phyloP scores from a whole-genome alignment of 2,888 invertebrate genomes.

The Limnephilus auricula region DNA sequence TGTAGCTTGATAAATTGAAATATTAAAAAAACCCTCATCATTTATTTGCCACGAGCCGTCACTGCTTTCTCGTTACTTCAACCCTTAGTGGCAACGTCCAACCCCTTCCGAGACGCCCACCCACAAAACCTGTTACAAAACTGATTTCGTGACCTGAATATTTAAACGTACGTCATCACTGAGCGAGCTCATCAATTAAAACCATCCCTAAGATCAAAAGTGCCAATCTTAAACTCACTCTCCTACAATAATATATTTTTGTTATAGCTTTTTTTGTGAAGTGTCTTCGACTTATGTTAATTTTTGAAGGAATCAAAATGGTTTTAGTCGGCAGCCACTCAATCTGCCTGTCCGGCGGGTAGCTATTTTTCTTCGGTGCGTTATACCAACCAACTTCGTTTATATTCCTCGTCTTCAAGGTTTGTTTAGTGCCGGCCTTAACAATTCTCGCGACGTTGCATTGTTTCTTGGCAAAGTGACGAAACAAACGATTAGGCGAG shows the following conservation, averaged over 20 bases:
- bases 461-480: neutral
- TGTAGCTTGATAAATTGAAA: slow-evolving; percentile 37
- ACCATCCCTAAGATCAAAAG: neutral
- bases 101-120: slow-evolving; percentile 24
- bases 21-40: slow-evolving; percentile 49
- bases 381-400: neutral
- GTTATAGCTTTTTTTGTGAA: neutral
- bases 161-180: neutral
- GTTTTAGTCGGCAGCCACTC: slow-evolving; percentile 29
- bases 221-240: neutral
- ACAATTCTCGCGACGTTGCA: neutral
- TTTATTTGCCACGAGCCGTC: slow-evolving; percentile 41
- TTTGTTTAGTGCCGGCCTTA: slow-evolving; percentile 21
- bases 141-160: slow-evolving; percentile 65
- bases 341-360: neutral
- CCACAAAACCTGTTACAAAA: slow-evolving; percentile 58
- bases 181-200: neutral
- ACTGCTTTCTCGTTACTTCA: slow-evolving; percentile 40
- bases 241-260: too few species aligned
- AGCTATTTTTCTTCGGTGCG: slow-evolving; percentile 44
- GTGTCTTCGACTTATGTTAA: neutral
- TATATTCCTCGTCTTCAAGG: slow-evolving; percentile 12
- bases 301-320: neutral
- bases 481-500: neutral
- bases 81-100: slow-evolving; percentile 24